phyloP scores from a whole-genome alignment of 1,140 invertebrate genomes.

The Mercenaria mercenaria region DNA sequence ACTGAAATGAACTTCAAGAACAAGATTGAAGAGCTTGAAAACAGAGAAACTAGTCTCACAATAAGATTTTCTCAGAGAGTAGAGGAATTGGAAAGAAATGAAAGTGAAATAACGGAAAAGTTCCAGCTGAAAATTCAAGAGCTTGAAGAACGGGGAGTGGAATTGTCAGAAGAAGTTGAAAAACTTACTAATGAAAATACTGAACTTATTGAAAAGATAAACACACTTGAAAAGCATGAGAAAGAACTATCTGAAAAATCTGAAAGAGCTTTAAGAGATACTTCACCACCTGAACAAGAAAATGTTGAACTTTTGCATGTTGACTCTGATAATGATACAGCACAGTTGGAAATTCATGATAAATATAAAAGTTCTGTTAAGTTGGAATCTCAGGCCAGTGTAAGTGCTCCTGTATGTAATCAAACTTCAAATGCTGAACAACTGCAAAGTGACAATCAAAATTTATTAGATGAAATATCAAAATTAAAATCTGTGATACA shows the following conservation, averaged over 20 bases:
- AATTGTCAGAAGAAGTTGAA: slow-evolving; percentile 72
- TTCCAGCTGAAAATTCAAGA: slow-evolving; percentile 64
- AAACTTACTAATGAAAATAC: slow-evolving; percentile 60
- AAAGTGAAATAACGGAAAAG: slow-evolving; percentile 71
- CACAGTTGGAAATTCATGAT: slow-evolving; percentile 18
- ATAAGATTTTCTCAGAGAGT: slow-evolving; percentile 64
- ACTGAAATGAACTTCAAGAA: slow-evolving; percentile 54
- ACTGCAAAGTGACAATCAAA: slow-evolving; percentile 55
- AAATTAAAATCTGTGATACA: slow-evolving; percentile 55
- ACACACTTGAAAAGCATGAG: slow-evolving; percentile 68
- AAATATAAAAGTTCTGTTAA: slow-evolving; percentile 40
- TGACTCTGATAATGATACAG: slow-evolving; percentile 9
- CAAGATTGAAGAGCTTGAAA: slow-evolving; percentile 61
- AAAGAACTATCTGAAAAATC: slow-evolving; percentile 60
- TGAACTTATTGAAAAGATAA: slow-evolving; percentile 63
- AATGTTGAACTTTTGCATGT: slow-evolving; percentile 19
- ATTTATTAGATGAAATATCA: slow-evolving; percentile 61
- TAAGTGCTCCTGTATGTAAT: slow-evolving; percentile 12
- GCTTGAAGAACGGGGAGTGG: slow-evolving; percentile 72
- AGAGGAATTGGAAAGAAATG: slow-evolving; percentile 74
- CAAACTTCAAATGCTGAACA: neutral
- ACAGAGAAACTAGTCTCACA: slow-evolving; percentile 57
- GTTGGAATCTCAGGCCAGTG: slow-evolving; percentile 22
- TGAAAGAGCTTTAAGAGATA: slow-evolving; percentile 12
- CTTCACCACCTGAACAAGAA: slow-evolving; percentile 10